Conservation (phyloP, 92 coral and sea anemone genomes). For the Hydrozoanthus gracilis region DNA sequence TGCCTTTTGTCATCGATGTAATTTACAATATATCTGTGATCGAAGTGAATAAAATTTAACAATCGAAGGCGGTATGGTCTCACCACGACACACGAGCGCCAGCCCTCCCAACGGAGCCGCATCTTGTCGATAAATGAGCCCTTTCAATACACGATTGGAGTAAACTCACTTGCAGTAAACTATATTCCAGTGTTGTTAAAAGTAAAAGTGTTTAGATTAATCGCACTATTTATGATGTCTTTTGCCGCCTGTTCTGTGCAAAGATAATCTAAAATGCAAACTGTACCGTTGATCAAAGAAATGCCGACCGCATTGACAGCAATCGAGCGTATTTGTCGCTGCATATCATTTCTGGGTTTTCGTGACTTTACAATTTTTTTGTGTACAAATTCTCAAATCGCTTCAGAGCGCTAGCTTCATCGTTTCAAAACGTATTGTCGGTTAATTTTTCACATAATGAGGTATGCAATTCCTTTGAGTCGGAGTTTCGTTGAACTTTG, state of each 20-base stretch:
- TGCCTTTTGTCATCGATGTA: background rate
- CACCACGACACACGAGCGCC: background rate
- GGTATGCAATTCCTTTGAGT: too few relatives aligned
- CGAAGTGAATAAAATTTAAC: slow-evolving; percentile 24
- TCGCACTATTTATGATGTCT: slow-evolving; percentile 27
- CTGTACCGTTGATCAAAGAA: slow-evolving; percentile 37
- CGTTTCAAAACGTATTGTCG: background rate
- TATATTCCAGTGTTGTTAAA: background rate
- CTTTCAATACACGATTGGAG: background rate
- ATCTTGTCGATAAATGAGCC: slow-evolving; percentile 3
- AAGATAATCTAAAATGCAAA: slow-evolving; percentile 49
- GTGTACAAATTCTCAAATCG: slow-evolving; percentile 14
- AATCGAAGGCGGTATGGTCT: background rate
- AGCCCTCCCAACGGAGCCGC: background rate
- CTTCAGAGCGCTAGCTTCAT: background rate
- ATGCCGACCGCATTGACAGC: slow-evolving; percentile 45
- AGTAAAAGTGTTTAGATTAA: slow-evolving; percentile 25
- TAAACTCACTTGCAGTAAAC: background rate
- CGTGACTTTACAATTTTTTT: slow-evolving; percentile 7
- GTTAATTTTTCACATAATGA: too few relatives aligned
- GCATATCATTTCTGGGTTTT: slow-evolving; percentile 30
- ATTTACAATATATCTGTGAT: background rate
- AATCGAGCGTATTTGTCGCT: background rate
- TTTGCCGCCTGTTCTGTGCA: slow-evolving; percentile 44
- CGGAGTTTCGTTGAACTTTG: too few relatives aligned